Evolutionary conservation across 2,113 vertebrate genomes (phyloP).

Genomic region (Pteronura brasiliensis): DNA sequence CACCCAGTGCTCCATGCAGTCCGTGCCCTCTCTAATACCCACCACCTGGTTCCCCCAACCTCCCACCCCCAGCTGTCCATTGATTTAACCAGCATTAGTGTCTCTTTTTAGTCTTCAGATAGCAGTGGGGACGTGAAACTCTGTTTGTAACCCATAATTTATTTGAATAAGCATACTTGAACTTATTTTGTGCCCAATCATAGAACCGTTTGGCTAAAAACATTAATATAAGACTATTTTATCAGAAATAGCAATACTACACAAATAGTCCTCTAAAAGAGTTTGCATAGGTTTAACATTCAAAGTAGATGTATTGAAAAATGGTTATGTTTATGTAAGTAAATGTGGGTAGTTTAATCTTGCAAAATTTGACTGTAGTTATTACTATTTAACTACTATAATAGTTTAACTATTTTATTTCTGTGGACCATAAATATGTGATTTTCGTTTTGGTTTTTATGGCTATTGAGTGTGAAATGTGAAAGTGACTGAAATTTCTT

Average conservation of each 20-base stretch:
- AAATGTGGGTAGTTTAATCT: constrained; percentile 28
- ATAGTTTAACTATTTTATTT: constrained; percentile 49
- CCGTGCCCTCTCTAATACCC: no score
- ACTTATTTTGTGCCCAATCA: not conserved
- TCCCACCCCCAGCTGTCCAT: no score
- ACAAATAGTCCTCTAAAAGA: constrained; percentile 46
- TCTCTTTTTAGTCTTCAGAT: not conserved
- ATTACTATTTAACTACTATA: not conserved
- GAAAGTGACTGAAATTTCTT: not conserved
- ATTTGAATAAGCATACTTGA: not conserved
- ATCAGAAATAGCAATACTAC: constrained; percentile 42
- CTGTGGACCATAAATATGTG: not conserved
- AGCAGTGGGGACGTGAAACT: not conserved
- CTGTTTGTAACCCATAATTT: not conserved
- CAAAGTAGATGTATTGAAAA: constrained; percentile 66
- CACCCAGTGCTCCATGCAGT: no score
- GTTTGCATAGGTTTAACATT: constrained; percentile 73
- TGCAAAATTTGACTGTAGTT: constrained; percentile 58
- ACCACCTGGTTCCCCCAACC: no score
- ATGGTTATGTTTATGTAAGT: constrained; percentile 58
- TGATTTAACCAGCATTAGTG: not conserved
- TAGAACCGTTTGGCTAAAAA: constrained; percentile 56
- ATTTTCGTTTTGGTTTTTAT: not conserved
- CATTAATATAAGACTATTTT: constrained; percentile 37
- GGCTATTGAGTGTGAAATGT: not conserved